Base-by-base conservation (phyloP, 2,888 invertebrate genomes). In the Athalia circularis region DNA sequence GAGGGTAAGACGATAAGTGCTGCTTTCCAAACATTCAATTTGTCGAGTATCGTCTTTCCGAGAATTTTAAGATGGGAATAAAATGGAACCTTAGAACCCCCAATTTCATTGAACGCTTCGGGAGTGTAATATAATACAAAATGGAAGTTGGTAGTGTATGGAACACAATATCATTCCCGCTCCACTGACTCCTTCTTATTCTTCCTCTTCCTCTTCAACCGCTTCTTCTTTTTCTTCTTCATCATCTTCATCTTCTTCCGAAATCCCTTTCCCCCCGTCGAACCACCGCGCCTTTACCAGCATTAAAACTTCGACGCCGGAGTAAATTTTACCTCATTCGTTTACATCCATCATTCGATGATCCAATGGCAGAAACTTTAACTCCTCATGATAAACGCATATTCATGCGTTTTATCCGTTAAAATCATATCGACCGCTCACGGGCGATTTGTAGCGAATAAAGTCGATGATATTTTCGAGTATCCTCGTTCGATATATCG, bases 1-100 rank as follows among this genome's bases (percentile, higher is more conserved):
- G 75, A 75, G 75, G 75, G 75, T 75, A 75, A 75, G 62, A 50
- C 81, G 79, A 81, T 80, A 83, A 84, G 83, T 82, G 81, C 82
- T 81, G 80, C 80, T 79, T 79, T 78, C 79, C 83, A 85, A 86
- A 88, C 86, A 88, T 88, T 88, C 88, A 86, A 88, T 88, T 88
- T 87, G 82, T 81, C 79, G 82, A 83, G 85, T 88, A 87, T 88
- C 88, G 83, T 79, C 79, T 79, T 79, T 65, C 79, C 47, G 15
- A 64, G 65, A 76, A 79, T 79, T 79, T 79, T 79, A 79, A 79
- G 79, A 76, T 48, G 75, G 76, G 67, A 76, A 79, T 79, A 79
- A 79, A 79, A 77, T 59, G 65, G 79, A 61, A 76, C 70, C 54
- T 72, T 72, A 70, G 62, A 70, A 57, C 72, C 78, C 65, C 54